Evolutionary conservation across 2,888 invertebrate genomes (phyloP).

Genomic region (Erynnis tages): DNA sequence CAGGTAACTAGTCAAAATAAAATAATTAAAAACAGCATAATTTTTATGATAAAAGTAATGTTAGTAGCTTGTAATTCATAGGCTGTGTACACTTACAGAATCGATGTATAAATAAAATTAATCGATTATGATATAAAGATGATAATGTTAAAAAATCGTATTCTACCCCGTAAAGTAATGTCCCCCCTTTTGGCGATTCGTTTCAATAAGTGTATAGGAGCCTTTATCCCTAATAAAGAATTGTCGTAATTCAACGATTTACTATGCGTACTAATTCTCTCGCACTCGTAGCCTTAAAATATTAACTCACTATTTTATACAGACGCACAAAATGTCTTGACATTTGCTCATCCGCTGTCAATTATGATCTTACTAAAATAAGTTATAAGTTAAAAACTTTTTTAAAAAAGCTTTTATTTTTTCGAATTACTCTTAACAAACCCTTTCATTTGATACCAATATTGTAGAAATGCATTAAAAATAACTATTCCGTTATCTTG

Average conservation of each 20-base stretch:
- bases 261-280: slow-evolving; percentile 19
- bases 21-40: slow-evolving; percentile 28
- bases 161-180: slow-evolving; percentile 8
- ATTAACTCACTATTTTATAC: slow-evolving; percentile 10
- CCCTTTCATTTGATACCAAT: no score
- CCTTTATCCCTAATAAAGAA: slow-evolving; percentile 27
- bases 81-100: slow-evolving; percentile 40
- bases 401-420: no score
- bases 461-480: no score
- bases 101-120: slow-evolving; percentile 28
- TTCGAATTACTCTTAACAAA: no score
- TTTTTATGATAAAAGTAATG: slow-evolving; percentile 33
- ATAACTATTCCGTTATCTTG: no score
- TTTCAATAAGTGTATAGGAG: slow-evolving; percentile 38
- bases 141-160: slow-evolving; percentile 20
- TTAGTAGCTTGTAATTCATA: slow-evolving; percentile 42
- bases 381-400: no score
- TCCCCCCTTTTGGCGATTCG: slow-evolving; percentile 15
- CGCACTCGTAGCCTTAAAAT: slow-evolving; percentile 20
- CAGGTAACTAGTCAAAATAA: slow-evolving; percentile 53
- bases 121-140: slow-evolving; percentile 20
- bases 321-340: neutral
- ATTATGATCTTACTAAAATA: no score
- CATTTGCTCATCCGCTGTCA: slow-evolving; percentile 11
- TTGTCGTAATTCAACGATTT: slow-evolving; percentile 4